Conservation (phyloP, 2,113 vertebrate species). For the Seriola quinqueradiata region DNA sequence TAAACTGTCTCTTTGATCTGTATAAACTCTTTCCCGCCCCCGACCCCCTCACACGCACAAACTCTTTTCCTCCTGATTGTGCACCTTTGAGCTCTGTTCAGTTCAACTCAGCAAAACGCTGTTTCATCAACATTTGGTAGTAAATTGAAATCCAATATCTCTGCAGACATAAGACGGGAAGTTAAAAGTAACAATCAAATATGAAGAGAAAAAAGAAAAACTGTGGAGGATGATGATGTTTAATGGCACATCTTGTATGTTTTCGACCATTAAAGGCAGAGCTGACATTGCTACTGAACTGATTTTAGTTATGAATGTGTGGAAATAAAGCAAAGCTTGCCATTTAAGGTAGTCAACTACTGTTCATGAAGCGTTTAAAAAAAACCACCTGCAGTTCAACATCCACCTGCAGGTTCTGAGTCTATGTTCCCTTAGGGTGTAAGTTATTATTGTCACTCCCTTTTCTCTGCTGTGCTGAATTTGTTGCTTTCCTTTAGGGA, state of each 20-base stretch:
- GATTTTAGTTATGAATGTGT: slow-evolving; percentile 15
- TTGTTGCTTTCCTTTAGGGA: background rate
- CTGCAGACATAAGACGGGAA: background rate
- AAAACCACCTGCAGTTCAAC: background rate
- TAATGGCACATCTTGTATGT: background rate
- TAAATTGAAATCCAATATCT: background rate
- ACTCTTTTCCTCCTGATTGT: slow-evolving; percentile 10
- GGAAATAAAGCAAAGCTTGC: background rate
- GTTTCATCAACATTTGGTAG: slow-evolving; percentile 15
- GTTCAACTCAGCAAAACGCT: slow-evolving; percentile 6
- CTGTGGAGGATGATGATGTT: background rate
- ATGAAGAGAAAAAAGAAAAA: background rate
- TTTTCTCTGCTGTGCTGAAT: background rate
- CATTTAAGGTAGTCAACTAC: background rate
- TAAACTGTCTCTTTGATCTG: slow-evolving; percentile 27
- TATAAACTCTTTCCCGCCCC: background rate
- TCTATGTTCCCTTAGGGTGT: too few species aligned
- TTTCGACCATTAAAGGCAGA: background rate
- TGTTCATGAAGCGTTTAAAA: background rate
- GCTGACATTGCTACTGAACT: background rate
- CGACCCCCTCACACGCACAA: background rate
- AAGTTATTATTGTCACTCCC: background rate
- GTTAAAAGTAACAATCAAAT: slow-evolving; percentile 1
- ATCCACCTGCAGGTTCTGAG: background rate
- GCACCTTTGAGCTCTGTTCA: slow-evolving; percentile 21